phyloP scores from a whole-genome alignment of 1,140 invertebrate genomes.

The Oreohelix idahoensis region DNA sequence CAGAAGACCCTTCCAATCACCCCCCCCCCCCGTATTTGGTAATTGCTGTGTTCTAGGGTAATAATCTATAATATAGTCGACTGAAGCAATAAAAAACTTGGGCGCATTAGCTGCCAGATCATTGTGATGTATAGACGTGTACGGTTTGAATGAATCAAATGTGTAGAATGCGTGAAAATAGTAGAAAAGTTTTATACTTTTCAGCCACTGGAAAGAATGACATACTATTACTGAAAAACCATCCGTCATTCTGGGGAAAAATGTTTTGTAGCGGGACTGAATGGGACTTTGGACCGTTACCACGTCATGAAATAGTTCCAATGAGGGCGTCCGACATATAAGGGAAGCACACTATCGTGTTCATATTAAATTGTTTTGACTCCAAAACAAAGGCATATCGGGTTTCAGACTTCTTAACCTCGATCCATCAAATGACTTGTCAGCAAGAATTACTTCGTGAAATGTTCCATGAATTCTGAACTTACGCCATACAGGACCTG shows the following conservation, averaged over 20 bases:
- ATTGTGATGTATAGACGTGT: background rate
- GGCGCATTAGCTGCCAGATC: constrained; percentile 20
- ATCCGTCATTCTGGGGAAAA: background rate
- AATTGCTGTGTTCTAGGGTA: constrained; percentile 44
- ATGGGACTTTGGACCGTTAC: constrained; percentile 4
- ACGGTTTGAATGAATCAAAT: constrained; percentile 21
- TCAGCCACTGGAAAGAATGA: constrained; percentile 20
- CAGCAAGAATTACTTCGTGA: background rate
- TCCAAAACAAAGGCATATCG: constrained; percentile 43
- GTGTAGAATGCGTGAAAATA: background rate
- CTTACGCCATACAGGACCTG: background rate
- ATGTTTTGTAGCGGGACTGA: background rate
- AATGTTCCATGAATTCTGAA: background rate
- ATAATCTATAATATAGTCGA: constrained; percentile 51
- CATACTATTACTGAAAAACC: constrained; percentile 23
- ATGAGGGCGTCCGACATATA: constrained; percentile 38
- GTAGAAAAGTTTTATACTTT: background rate
- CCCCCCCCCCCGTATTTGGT: constrained; percentile 48
- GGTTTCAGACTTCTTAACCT: background rate
- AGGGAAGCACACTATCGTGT: constrained; percentile 27
- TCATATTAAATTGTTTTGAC: background rate
- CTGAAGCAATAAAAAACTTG: constrained; percentile 44
- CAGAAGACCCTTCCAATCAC: constrained; percentile 52
- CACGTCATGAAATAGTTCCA: constrained; percentile 11
- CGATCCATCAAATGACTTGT: background rate